Evolutionary conservation across 2,888 invertebrate genomes (phyloP), one percentile per base, ranked within the genome.

Genomic region (Eupeodes latifasciatus): DNA sequence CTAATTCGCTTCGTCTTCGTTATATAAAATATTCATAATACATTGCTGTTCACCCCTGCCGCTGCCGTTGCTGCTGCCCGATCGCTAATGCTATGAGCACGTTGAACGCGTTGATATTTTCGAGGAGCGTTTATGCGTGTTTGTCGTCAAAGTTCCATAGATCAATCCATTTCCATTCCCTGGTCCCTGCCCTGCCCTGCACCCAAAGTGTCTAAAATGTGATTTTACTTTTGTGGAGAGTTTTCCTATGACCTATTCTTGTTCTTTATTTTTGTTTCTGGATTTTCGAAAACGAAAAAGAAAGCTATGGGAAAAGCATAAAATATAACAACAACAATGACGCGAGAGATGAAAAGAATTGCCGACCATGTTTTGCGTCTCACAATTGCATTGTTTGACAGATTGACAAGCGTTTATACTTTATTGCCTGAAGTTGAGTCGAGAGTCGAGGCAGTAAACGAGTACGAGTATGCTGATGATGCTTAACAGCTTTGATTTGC

Each of bases 391-490:
- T 85, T 88, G 88, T 85, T 88, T 88, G 81, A 88, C 88, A 88
- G 88, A 88, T 84, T 88, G 84, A 84, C 88, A 88, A 88, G 84
- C 81, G 88, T 84, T 88, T 88, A 84, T 84, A 74, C 81, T 88
- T 88, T 84, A 81, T 85, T 75, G 88, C 84, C 72, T 62, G 51
- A 27, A 36, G 44, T n/a, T 49, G 61, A 61, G 66, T 49, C 47
- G 27, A n/a, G 61, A 61, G 66, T 49, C 47, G 47, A 40, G 36
- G 62, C 62, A 27, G 59, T 27, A 27, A 3, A 27, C 27, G 27
- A 27, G 27, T 27, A 27, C 27, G 27, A 27, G 27, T 14, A 36
- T 14, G 36, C n/a, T 51, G 19, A 27, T 27, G 27, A 27, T 40
- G 62, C 47, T 34, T 57, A 47, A 59, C 71, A n/a, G 66, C 64